Conservation (phyloP, 2,888 invertebrate genomes). For the Trypoxylon attenuatum region DNA sequence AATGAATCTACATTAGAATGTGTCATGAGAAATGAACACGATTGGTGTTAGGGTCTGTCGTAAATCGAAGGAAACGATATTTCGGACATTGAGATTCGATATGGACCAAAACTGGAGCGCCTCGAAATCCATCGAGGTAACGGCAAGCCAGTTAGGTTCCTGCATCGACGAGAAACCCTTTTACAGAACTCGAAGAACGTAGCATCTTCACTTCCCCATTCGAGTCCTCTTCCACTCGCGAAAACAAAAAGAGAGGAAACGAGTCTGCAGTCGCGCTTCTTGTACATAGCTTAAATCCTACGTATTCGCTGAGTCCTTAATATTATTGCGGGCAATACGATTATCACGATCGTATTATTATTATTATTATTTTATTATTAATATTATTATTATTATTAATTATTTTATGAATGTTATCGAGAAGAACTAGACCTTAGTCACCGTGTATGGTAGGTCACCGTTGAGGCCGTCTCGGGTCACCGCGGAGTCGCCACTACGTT, state of each 20-base stretch:
- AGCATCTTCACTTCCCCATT: constrained; percentile 34
- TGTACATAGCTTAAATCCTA: constrained; percentile 68
- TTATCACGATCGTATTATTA: constrained; percentile 56
- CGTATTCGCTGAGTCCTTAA: constrained; percentile 54
- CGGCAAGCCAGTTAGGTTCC: constrained; percentile 27
- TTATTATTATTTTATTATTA: constrained; percentile 67
- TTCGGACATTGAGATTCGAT: too few relatives aligned
- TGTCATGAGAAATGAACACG: constrained; percentile 11
- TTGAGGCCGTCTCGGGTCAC: constrained; percentile 39
- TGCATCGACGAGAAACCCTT: constrained; percentile 28
- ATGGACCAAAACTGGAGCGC: constrained; percentile 33
- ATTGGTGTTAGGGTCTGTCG: too few relatives aligned
- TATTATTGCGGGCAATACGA: constrained; percentile 47
- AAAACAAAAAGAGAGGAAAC: constrained; percentile 37
- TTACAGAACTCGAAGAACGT: constrained; percentile 19
- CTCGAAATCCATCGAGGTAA: constrained; percentile 35
- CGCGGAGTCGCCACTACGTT: constrained; percentile 58
- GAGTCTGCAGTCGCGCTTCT: constrained; percentile 72
- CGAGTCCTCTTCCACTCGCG: background rate
- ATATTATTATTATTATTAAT: constrained; percentile 64
- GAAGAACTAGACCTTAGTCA: constrained; percentile 50
- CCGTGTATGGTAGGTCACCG: constrained; percentile 46
- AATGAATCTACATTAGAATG: too few relatives aligned
- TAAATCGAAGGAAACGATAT: too few relatives aligned
- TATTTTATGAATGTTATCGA: constrained; percentile 58